Conservation (phyloP, 2,888 invertebrate species). For the Lithophane socia region DNA sequence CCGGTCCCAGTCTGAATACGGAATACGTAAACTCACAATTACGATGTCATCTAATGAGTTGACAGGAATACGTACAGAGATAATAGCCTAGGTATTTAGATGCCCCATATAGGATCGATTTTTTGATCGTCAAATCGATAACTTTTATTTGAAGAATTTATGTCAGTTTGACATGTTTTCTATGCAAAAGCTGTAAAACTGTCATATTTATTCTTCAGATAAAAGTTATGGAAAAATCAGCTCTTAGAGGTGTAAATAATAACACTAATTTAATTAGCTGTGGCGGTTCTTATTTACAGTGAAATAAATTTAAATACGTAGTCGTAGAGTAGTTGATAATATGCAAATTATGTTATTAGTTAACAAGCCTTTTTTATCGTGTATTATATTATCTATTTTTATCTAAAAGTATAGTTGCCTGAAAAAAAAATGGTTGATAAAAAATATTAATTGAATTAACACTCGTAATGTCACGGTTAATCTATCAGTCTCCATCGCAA, state of each 20-base stretch:
- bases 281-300: no score
- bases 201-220: not conserved
- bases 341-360: no score
- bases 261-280: not conserved
- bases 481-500: constrained; percentile 15
- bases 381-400: no score
- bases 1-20: not conserved
- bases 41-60: no score
- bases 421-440: not conserved
- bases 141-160: not conserved
- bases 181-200: not conserved
- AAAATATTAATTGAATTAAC: not conserved
- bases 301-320: no score
- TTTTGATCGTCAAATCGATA: not conserved
- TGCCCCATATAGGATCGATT: not conserved
- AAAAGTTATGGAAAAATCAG: not conserved
- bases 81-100: not conserved
- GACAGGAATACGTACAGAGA: rapidly evolving
- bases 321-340: no score
- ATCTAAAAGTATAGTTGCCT: rapidly evolving
- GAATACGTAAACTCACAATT: not conserved
- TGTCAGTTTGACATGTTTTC: not conserved
- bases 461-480: not conserved
- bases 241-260: not conserved
- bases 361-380: not conserved